A percentile compares a stretch with the other conserved stretches of the same genome.
phyloP scores from a whole-genome alignment of 2,888 invertebrate genomes.

The Magallana nippona region DNA sequence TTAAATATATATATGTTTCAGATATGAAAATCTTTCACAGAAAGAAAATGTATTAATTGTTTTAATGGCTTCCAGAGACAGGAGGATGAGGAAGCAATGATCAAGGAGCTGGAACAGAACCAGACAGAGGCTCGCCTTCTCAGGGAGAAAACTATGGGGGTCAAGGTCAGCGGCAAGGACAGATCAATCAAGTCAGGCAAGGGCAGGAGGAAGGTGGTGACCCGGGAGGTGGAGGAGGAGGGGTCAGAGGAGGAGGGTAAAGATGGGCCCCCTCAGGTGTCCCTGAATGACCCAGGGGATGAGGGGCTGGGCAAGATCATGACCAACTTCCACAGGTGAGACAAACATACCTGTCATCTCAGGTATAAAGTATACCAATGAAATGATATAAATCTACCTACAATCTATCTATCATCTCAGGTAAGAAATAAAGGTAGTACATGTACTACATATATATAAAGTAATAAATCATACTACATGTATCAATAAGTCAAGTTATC shows the following conservation, averaged over 20 bases:
- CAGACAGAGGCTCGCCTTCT: background rate
- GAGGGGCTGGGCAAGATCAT: constrained; percentile 7
- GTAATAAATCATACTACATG: no score
- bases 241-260: constrained; percentile 48
- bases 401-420: no score
- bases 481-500: no score
- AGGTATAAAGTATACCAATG: background rate
- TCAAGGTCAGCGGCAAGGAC: background rate
- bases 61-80: constrained; percentile 57
- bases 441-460: no score
- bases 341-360: background rate
- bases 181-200: background rate
- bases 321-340: background rate
- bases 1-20: no score
- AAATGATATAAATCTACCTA: no score
- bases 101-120: constrained; percentile 30
- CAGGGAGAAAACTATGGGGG: background rate
- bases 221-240: background rate
- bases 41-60: no score
- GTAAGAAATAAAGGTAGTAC: no score
- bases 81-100: constrained; percentile 65
- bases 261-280: background rate
- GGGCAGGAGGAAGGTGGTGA: background rate
- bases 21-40: no score
- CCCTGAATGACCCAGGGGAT: background rate